Conservation (phyloP, 37 sponge, comb jelly and placozoan species). For the Mnemiopsis leidyi region DNA sequence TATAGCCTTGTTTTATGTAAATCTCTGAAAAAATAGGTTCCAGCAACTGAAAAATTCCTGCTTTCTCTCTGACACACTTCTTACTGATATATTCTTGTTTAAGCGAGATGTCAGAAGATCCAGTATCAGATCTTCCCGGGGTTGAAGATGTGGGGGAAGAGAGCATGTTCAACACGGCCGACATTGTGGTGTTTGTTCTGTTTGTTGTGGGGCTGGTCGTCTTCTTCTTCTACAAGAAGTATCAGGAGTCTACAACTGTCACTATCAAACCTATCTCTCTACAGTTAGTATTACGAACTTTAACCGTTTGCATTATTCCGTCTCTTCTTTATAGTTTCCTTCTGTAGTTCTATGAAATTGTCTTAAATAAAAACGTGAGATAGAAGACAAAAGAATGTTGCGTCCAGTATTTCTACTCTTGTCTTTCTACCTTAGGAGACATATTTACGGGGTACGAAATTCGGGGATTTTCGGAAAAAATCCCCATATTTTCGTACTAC, state of each 20-base stretch:
- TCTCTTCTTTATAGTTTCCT: too few species aligned
- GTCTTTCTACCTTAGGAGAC: too few species aligned
- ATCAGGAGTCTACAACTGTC: neutral
- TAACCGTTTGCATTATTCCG: neutral
- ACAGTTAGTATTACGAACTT: neutral
- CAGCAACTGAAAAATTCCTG: too few species aligned
- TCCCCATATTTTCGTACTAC: too few species aligned
- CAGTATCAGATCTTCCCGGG: neutral
- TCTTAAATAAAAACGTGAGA: neutral
- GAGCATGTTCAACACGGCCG: constrained; percentile 6
- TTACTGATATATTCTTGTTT: neutral
- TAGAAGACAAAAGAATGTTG: neutral
- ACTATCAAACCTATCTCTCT: constrained; percentile 47
- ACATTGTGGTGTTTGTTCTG: constrained; percentile 23
- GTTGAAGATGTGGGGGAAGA: neutral
- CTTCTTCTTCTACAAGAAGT: constrained; percentile 53
- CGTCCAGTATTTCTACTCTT: too few species aligned
- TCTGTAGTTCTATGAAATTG: too few species aligned
- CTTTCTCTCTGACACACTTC: too few species aligned
- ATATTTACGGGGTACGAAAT: too few species aligned
- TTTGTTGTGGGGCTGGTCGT: neutral
- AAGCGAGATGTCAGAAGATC: neutral
- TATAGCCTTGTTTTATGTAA: too few species aligned
- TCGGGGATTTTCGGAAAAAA: too few species aligned
- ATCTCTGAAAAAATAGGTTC: too few species aligned